Conservation (phyloP, 2,888 invertebrate species). For the Drosophila paucipuncta region DNA sequence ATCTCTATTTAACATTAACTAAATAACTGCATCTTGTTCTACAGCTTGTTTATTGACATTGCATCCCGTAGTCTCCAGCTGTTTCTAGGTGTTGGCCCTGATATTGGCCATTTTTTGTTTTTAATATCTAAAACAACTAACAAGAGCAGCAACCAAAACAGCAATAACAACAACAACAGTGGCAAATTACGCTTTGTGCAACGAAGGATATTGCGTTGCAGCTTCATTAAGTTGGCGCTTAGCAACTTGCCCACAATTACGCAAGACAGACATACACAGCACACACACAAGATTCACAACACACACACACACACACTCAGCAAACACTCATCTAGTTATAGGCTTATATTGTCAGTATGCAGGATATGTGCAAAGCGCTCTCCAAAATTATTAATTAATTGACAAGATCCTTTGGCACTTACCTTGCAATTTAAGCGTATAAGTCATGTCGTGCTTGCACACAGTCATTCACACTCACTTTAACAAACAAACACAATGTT, state of each 20-base stretch:
- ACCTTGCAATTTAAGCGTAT: not conserved
- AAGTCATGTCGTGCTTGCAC: not conserved
- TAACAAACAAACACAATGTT: not conserved
- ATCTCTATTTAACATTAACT: not conserved
- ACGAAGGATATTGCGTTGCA: slow-evolving; percentile 14
- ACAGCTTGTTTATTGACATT: not conserved
- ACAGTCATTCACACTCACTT: not conserved
- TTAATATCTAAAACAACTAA: slow-evolving; percentile 40
- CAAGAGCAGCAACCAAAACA: slow-evolving; percentile 13
- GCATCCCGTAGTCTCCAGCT: not conserved
- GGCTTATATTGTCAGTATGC: not conserved
- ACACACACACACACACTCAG: not conserved
- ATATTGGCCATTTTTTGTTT: not conserved
- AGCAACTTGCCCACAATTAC: slow-evolving; percentile 1
- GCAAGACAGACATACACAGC: not conserved
- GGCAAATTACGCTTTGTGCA: slow-evolving; percentile 10
- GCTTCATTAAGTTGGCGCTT: slow-evolving; percentile 21
- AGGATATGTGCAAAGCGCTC: not conserved
- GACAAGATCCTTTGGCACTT: slow-evolving; percentile 16
- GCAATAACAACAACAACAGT: slow-evolving; percentile 5
- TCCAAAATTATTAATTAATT: slow-evolving; percentile 27
- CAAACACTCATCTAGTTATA: not conserved
- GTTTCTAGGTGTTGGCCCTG: not conserved
- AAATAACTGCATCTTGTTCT: not conserved
- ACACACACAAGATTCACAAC: not conserved